These are phyloP conservation scores for Struthidea cinerea DNA, from an alignment of 2,113 vertebrate species.

Conservation along the genomic window DNA sequence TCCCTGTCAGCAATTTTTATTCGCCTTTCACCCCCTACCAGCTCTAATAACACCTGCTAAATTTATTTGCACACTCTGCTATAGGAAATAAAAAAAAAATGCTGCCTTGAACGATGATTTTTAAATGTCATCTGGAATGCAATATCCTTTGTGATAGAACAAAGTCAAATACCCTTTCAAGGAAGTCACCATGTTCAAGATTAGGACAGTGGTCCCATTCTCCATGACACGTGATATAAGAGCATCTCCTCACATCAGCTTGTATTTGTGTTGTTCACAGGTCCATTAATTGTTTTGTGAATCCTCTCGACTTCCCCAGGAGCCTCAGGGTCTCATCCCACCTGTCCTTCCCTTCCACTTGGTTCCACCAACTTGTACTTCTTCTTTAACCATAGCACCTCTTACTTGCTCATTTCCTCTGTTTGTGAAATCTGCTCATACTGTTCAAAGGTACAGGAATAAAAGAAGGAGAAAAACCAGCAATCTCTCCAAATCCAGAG, in stretches of 20 bases:
- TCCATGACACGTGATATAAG: background rate
- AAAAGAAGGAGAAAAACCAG: background rate
- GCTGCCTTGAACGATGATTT: background rate
- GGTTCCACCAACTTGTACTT: background rate
- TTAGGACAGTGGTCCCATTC: background rate
- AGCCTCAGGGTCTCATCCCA: background rate
- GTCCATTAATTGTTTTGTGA: background rate
- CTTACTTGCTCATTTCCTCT: background rate
- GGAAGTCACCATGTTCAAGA: background rate
- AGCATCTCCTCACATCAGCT: background rate
- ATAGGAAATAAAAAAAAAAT: background rate
- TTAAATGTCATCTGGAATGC: background rate
- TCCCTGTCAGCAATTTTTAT: constrained; percentile 26
- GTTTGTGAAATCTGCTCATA: background rate
- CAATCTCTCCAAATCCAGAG: background rate
- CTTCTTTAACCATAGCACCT: background rate
- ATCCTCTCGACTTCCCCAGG: background rate
- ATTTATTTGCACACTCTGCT: background rate
- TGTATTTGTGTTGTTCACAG: background rate
- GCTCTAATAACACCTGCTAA: constrained; percentile 33
- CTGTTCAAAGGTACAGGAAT: background rate
- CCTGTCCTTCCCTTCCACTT: background rate
- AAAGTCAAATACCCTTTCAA: background rate
- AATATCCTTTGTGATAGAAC: background rate
- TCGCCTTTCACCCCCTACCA: background rate